Base-by-base conservation (phyloP, 2,797 vertebrate genomes). In the Margarornis squamiger region DNA sequence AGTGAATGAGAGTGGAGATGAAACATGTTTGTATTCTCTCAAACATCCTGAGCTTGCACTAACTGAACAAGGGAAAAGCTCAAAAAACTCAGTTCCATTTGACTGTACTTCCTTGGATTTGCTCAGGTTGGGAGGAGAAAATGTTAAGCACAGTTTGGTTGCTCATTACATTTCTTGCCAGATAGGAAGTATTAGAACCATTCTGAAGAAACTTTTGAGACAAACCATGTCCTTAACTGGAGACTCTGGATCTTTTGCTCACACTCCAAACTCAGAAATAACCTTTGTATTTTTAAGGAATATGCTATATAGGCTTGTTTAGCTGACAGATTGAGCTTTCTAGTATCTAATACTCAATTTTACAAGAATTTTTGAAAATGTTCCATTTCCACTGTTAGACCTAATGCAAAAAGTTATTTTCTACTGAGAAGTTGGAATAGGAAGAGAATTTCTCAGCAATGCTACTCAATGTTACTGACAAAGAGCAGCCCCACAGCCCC, bases 401-500 rank as follows among this genome's bases (percentile, higher is more conserved):
- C 4, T 73, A 41, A 29, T 2, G 5, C 9, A 73, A 70, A 72
- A 46, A 34, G 22, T n/a, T 0, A 48, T 74, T 77, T 91, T 67
- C 45, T 63, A 36, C 13, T 26, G 14, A 73, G 59, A 70, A 14
- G 3, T 2, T 71, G 12, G 26, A 88, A 65, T 3, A 65, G 9
- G 5, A 57, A 36, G 39, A 67, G 2, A 54, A 70, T 66, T 81
- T 78, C 20, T 73, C 55, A 59, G 10, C 18, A 45, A 24, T 6
- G 17, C 9, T 39, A 16, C 12, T 48, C 55, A 14, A 1, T 13
- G 17, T 30, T 57, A 38, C 38, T 43, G 24, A 86, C 10, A 88
- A 76, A 45, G 34, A 7, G 3, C 26, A 51, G 3, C 1, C 9
- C 14, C 19, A 10, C 6, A 1, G 1, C 1, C 9, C 1, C 5